Evolutionary conservation across 1,140 invertebrate genomes (phyloP), one percentile per base, ranked within the genome.

Genomic region (Drosophila sproati): DNA sequence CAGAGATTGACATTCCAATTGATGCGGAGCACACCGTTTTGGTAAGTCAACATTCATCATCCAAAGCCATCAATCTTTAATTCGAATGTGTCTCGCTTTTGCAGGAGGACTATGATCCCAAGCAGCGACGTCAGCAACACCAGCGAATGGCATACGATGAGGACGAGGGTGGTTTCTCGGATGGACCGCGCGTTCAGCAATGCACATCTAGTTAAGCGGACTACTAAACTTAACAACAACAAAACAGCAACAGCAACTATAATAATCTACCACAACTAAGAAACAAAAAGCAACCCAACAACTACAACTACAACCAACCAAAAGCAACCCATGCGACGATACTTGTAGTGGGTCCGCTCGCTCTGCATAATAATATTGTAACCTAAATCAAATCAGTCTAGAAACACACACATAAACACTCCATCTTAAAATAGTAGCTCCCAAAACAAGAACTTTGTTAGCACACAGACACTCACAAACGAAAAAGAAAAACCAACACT

Each of bases 141-240:
- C 93, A 91, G 79, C 93, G 93, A 47, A 93, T 94, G 80, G 94
- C 94, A 3, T 95, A 96, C 68, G 95, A 96, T 47, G 96, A 96
- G 82, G 96, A 96, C 51, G 94, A 95, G 39, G 77, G 85, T 41
- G 72, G 78, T 62, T 89, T 83, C 68, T 81, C 92, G 12, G 93
- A 93, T 57, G 93, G 94, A 10, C 93, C 94, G 20, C 93, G 94
- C 62, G 94, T 95, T 72, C 96, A 97, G 39, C 96, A 97, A 93
- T 98, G 97, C 94, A 95, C 96, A 80, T 95, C 96, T 54, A 96
- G 96, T 93, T 97, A 96, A 95, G 76, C 89, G 77, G 76, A 48
- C 51, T 68, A 71, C 51, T 68, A 71, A 57, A 75, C 72, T 66
- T 78, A 77, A 74, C 41, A 39, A 41, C 55, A 29, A 63, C 3